These are phyloP conservation scores for Oligia strigilis DNA, from an alignment of 2,888 invertebrate genomes.

Conservation along the genomic window DNA sequence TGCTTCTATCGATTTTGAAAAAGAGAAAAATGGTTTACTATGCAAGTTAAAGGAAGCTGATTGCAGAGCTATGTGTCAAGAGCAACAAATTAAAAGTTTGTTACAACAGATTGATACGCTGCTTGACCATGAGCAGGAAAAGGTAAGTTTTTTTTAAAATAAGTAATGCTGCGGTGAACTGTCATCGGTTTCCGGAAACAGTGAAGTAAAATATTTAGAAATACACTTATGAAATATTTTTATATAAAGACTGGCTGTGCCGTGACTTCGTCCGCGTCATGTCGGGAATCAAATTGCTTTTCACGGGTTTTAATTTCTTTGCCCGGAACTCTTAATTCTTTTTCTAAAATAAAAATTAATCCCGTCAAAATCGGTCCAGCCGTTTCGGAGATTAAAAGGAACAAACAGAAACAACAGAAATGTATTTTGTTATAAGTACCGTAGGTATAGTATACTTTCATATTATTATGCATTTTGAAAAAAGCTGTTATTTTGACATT, in stretches of 20 bases:
- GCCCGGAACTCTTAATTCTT: too few species aligned
- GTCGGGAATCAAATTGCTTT: too few species aligned
- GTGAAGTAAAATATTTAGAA: not conserved
- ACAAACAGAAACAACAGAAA: too few species aligned
- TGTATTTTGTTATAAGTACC: too few species aligned
- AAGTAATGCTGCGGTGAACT: not conserved
- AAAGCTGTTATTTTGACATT: too few species aligned
- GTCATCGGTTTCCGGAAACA: not conserved
- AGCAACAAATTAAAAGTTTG: conserved; percentile 90
- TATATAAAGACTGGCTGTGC: not conserved
- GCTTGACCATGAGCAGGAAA: conserved; percentile 78
- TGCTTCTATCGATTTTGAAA: conserved; percentile 78
- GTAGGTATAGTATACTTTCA: too few species aligned
- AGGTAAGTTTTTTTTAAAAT: conserved; percentile 64
- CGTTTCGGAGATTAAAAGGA: too few species aligned
- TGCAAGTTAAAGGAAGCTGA: conserved; percentile 89
- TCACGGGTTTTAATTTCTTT: too few species aligned
- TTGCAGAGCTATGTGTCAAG: conserved; percentile 90
- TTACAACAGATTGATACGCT: conserved; percentile 88
- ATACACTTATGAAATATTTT: not conserved
- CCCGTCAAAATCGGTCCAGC: too few species aligned
- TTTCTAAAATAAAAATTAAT: too few species aligned
- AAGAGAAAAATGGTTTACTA: conserved; percentile 86
- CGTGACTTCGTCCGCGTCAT: not conserved
- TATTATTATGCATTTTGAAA: too few species aligned